Evolutionary conservation across 2,113 vertebrate genomes (phyloP), one percentile per base, ranked within the genome.

Genomic region (Nibea albiflora): DNA sequence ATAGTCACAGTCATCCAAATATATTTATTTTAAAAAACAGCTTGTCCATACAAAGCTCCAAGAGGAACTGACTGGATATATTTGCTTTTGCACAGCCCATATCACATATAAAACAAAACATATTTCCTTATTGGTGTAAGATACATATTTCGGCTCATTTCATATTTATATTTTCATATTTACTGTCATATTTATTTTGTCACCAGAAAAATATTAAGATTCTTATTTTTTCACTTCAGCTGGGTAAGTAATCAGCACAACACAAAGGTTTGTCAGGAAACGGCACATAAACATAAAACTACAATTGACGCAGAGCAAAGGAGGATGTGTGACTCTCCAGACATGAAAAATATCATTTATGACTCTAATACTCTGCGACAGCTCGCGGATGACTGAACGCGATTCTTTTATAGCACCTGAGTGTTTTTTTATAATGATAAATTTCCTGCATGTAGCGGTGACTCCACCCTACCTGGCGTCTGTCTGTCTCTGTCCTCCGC

Each of bases 381-480:
- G 35, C 39, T 75, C 19, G 4, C 1, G 9, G 28, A 15, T 60
- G 11, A 14, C 54, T 74, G 3, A 22, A 11, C 12, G 42, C 14
- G 42, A 22, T 17, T 50, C 9, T 42, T 60, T 12, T 46, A 20
- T 35, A 28, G 50, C 14, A 50, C 46, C 53, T 54, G 56, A 44
- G 53, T 61, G 31, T n/a, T 44, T 64, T 72, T 61, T 53, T 46
- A 22, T 74, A 72, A 85, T 69, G 77, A 84, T 76, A 70, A 75
- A 84, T 88, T 50, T 83, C 72, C 66, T 81, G 52, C 52, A 17
- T 62, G 75, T 31, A 26, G 39, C 42, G 3, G 68, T 50, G 76
- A 72, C 89, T 81, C 85, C 91, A 88, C 88, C 88, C 88, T 72
- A 76, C 77, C 62, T 78, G 89, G 84, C 87, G 87, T 88, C 91